Base-by-base conservation (phyloP, 2,888 invertebrate species). In the Xestia sexstrigata region DNA sequence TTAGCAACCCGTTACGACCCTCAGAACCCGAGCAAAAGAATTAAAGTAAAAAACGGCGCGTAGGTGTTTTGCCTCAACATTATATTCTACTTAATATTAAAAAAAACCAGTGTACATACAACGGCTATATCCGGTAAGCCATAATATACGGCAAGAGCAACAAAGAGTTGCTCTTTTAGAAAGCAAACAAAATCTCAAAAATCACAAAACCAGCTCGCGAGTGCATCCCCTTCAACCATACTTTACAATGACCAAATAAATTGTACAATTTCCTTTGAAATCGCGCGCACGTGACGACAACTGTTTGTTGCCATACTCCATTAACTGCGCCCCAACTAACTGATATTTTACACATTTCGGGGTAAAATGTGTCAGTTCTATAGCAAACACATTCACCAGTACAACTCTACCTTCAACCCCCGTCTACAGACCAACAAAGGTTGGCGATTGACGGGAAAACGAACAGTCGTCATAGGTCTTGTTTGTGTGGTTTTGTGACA, bases 341-440 rank as follows among this genome's bases (percentile, higher is more conserved):
- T 87, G 86, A 87, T 88, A 91, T 90, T 91, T 88, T 86, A 82
- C 78, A 88, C 88, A 83, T 92, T 94, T 93, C 91, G 91, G 95
- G 94, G 94, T 93, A 93, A 95, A 93, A 89, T 92, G 92, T 93
- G 90, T 90, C 89, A 86, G 85, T 87, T 83, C 79, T 89, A 89
- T 85, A 79, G 85, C 84, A 88, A 90, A 86, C 86, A 88, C 81
- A 80, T 79, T 74, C 67, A 79, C 94, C 92, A 91, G 55, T 55
- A n/a, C 90, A 87, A 70, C 60, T 69, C 84, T 92, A 89, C n/a
- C 91, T 88, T 47, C 85, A 77, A 39, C 76, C 55, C 83, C 70
- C 74, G 65, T 35, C 62, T 60, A 23, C 23, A 63, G 45, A 45
- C 17, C 26, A 73, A 73, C 30, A 70, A 76, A 70, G 3, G 2